These are phyloP conservation scores for Otus sunia DNA, from an alignment of 2,113 vertebrate species.

Conservation along the genomic window DNA sequence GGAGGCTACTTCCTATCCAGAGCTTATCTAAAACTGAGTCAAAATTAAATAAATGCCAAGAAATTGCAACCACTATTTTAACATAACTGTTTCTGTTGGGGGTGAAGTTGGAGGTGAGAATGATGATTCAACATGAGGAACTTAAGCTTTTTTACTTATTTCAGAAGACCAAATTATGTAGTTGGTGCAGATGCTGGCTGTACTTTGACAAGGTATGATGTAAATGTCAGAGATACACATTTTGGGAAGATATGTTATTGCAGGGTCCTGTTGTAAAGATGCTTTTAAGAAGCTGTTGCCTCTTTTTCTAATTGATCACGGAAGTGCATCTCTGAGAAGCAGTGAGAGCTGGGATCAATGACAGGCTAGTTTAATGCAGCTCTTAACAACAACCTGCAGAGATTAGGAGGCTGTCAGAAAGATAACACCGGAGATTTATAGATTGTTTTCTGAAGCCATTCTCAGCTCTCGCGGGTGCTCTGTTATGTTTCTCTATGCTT, in stretches of 20 bases:
- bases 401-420: constrained; percentile 44
- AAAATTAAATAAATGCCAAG: background rate
- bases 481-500: background rate
- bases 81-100: background rate
- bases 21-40: background rate
- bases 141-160: background rate
- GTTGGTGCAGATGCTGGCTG: background rate
- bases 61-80: background rate
- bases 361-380: constrained; percentile 33
- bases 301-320: constrained; percentile 42
- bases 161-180: background rate
- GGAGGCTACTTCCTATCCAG: background rate
- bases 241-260: constrained; percentile 22
- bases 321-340: constrained; percentile 11
- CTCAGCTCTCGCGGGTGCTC: background rate
- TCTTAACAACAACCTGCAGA: constrained; percentile 29
- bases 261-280: background rate
- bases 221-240: background rate
- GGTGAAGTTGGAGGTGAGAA: background rate
- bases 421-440: constrained; percentile 28
- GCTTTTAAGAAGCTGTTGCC: constrained; percentile 32
- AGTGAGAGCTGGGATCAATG: constrained; percentile 19
- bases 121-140: background rate
- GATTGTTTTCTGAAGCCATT: constrained; percentile 46
- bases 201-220: background rate